Percentiles rank a stretch among this genome's conserved stretches.
Evolutionary conservation across 1,140 invertebrate genomes (phyloP).

Genomic region (Drosophila sucinea): DNA sequence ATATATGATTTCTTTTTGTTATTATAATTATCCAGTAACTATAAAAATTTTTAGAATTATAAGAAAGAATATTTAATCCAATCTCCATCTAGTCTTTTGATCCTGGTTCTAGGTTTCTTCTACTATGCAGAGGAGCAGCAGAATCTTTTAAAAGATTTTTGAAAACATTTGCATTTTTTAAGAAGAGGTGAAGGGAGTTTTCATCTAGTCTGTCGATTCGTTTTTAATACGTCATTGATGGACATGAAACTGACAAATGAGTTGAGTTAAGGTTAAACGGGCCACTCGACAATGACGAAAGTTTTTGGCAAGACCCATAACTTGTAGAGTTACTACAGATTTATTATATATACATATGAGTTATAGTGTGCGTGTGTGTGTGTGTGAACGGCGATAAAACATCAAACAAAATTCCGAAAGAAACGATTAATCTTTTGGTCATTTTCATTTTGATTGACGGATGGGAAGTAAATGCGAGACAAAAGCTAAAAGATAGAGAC

Average conservation of each 20-base stretch:
- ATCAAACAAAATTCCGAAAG: conserved; percentile 82
- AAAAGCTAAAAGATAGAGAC: background rate
- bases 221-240: background rate
- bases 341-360: conserved; percentile 24
- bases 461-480: conserved; percentile 75
- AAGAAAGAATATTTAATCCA: too few relatives aligned
- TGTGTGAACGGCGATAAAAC: conserved; percentile 68
- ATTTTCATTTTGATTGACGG: conserved; percentile 82
- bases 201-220: too few relatives aligned
- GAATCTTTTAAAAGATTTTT: too few relatives aligned
- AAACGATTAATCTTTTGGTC: conserved; percentile 83
- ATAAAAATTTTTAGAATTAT: too few relatives aligned
- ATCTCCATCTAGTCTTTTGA: too few relatives aligned
- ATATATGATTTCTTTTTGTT: too few relatives aligned
- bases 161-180: too few relatives aligned
- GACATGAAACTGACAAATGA: conserved; percentile 6
- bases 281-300: background rate
- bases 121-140: too few relatives aligned
- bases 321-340: background rate
- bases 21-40: too few relatives aligned
- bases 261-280: background rate
- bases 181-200: too few relatives aligned
- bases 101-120: too few relatives aligned
- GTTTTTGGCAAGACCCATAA: conserved; percentile 1
- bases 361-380: conserved; percentile 46